Evolutionary conservation across 2,797 vertebrate genomes (phyloP).

Genomic region (Chiloscyllium punctatum): DNA sequence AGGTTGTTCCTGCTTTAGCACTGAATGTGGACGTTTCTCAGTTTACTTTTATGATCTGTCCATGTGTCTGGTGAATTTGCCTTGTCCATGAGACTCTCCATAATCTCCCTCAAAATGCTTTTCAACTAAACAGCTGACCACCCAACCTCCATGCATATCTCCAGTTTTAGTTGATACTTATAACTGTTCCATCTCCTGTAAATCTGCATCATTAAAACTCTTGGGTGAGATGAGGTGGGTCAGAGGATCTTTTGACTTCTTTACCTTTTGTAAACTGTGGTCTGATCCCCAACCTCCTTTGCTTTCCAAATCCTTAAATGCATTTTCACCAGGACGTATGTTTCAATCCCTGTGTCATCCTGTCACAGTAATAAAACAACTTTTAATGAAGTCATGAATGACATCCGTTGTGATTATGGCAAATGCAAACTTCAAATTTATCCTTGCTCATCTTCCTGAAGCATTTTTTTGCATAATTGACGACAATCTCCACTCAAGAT

Average conservation of each 20-base stretch:
- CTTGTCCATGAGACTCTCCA: background rate
- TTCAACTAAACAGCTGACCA: background rate
- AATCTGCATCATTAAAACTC: background rate
- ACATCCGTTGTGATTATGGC: background rate
- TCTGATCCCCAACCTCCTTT: background rate
- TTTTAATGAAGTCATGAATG: background rate
- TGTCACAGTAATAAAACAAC: background rate
- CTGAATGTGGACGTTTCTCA: background rate
- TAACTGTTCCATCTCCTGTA: background rate
- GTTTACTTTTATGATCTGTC: background rate
- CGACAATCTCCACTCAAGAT: background rate
- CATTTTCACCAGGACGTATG: background rate
- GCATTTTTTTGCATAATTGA: background rate
- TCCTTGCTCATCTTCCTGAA: background rate
- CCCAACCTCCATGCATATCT: background rate
- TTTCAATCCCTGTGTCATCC: background rate
- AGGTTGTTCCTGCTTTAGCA: background rate
- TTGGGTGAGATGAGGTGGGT: background rate
- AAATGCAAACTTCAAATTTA: background rate
- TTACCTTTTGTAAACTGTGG: background rate
- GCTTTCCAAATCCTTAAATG: background rate
- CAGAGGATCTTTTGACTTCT: background rate
- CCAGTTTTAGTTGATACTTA: background rate
- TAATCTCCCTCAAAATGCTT: background rate
- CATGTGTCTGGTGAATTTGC: background rate